Conservation (phyloP, 2,888 invertebrate species). For the Lampropteryx suffumata region DNA sequence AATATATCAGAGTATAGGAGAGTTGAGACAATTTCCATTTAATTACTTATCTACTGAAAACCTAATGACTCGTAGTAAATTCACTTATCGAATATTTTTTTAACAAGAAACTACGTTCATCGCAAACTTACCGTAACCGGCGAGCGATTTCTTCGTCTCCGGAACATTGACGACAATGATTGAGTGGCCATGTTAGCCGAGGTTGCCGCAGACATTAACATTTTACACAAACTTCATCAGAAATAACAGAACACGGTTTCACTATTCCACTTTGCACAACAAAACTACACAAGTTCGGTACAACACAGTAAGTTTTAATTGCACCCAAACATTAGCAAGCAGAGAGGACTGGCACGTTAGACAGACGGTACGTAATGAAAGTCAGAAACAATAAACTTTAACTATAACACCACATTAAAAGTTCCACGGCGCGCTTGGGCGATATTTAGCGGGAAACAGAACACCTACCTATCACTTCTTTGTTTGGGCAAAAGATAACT, state of each 20-base stretch:
- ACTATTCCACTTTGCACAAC: constrained; percentile 17
- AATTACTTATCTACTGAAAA: background rate
- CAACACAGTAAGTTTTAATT: constrained; percentile 21
- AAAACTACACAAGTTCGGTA: constrained; percentile 1
- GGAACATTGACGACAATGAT: constrained; percentile 66
- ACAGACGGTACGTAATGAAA: constrained; percentile 28
- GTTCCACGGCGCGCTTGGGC: constrained; percentile 42
- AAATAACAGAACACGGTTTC: constrained; percentile 24
- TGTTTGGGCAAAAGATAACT: constrained; percentile 53
- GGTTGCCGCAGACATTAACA: constrained; percentile 62
- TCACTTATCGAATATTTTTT: constrained; percentile 5
- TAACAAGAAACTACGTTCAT: constrained; percentile 5
- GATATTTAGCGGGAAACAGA: constrained; percentile 38
- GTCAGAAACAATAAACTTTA: constrained; percentile 40
- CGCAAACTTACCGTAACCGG: constrained; percentile 51
- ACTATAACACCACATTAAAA: constrained; percentile 41
- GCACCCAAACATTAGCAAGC: constrained; percentile 21
- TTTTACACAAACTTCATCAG: constrained; percentile 43
- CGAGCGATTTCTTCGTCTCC: constrained; percentile 55
- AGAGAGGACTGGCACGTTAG: constrained; percentile 23
- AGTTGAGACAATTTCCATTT: background rate
- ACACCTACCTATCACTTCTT: constrained; percentile 54
- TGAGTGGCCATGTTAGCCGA: constrained; percentile 57
- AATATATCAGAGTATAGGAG: background rate
- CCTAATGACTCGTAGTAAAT: constrained; percentile 5